Base-by-base conservation (phyloP, 2,113 vertebrate species). In the Nyctereutes procyonoides region DNA sequence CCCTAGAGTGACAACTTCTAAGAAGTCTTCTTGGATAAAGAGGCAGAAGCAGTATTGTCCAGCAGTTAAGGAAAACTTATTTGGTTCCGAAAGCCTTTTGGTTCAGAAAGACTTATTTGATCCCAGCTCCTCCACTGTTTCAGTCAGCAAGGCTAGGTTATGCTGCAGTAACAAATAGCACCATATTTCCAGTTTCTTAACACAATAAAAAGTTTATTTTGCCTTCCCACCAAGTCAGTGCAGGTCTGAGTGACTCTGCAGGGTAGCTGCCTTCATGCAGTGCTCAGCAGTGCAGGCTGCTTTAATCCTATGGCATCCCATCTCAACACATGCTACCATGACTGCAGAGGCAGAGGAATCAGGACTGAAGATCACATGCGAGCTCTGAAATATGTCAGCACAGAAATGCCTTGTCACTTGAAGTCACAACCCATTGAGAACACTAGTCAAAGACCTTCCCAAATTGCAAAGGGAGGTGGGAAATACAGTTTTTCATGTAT, bases 61-160 rank as follows among this genome's bases (percentile, higher is more conserved):
- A 71, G 1, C 53, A 53, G 28, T 79, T 86, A 74, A 89, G 56
- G 58, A 88, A 43, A 43, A 43, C 43, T 43, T 43, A 43, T 43
- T 43, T 43, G 43, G 43, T 43, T 43, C 43, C 6, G 43, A 43
- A 43, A 43, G 53, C 74, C 22, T 76, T 65, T 6, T 62, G 28
- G 24, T 77, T 93, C 24, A 79, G 56, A 73, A 95, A 93, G 28
- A 81, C 9, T 30, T 93, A 88, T 81, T 85, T 92, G n/a, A 80
- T 51, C 73, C 19, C 13, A n/a, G 15, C 30, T 95, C 15, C 26
- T 74, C 67, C 38, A 71, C 24, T 38, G 2, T 81, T 94, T 93
- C 55, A 76, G 16, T 30, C 2, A 79, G 56, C 30, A 58, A 84
- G 11, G n/a, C 51, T 87, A 38, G n/a, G 43, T 84, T 90, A 88